Evolutionary conservation across 2,797 vertebrate species (phyloP).

Genomic region (Cephalopachus bancanus): DNA sequence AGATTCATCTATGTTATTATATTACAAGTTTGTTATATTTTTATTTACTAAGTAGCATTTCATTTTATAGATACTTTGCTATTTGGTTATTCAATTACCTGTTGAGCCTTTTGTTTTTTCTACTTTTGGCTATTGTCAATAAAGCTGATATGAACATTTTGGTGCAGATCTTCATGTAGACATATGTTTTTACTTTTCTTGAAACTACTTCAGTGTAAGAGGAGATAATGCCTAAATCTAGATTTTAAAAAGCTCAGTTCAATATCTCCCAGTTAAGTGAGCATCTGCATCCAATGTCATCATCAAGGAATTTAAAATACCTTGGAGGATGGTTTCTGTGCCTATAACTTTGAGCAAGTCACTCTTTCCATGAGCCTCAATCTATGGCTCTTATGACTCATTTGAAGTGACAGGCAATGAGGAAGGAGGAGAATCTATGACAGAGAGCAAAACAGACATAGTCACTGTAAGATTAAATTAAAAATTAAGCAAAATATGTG

Average conservation of each 20-base stretch:
- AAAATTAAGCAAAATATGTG: neutral
- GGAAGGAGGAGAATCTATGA: neutral
- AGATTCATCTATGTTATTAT: neutral
- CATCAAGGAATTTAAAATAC: neutral
- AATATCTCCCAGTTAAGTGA: neutral
- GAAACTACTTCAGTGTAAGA: neutral
- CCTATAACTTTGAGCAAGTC: neutral
- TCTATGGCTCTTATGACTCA: neutral
- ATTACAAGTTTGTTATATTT: neutral
- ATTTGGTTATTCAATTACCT: neutral
- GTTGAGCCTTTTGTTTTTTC: neutral
- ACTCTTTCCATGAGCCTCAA: neutral
- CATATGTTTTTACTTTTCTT: neutral
- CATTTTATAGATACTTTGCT: neutral
- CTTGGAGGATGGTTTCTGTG: neutral
- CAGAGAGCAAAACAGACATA: neutral
- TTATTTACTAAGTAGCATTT: neutral
- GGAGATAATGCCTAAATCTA: neutral
- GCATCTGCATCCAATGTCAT: neutral
- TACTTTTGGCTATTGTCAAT: neutral
- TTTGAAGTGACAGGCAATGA: neutral
- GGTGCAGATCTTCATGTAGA: neutral
- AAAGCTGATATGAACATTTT: neutral
- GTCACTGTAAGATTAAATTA: neutral
- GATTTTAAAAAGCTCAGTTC: neutral